phyloP scores from a whole-genome alignment of 2,113 vertebrate species.

The Fulica atra region DNA sequence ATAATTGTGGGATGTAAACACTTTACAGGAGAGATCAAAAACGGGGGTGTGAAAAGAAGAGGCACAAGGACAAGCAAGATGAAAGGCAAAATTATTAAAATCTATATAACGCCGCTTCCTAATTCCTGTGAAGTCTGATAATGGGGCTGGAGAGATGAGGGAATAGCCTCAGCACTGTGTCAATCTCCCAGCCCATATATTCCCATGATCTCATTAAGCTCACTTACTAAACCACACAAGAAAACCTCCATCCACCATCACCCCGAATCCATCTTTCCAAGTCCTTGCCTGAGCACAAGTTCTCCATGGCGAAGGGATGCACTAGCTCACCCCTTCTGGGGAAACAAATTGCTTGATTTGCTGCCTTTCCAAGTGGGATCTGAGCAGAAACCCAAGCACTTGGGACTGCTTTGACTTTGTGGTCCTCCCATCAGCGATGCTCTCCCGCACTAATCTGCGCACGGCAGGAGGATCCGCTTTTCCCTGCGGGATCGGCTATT shows the following conservation, averaged over 20 bases:
- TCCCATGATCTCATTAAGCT: background rate
- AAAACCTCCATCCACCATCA: background rate
- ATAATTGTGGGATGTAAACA: slow-evolving; percentile 39
- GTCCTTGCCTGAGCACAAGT: rapidly evolving
- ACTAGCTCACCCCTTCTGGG: background rate
- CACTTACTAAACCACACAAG: rapidly evolving
- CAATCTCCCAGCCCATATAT: background rate
- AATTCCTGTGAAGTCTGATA: background rate
- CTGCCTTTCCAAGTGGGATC: background rate
- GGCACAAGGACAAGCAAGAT: slow-evolving; percentile 12
- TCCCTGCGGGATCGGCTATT: slow-evolving; percentile 40
- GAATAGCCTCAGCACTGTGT: background rate
- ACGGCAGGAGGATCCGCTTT: slow-evolving; percentile 18
- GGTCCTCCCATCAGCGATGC: background rate
- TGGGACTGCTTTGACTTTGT: background rate
- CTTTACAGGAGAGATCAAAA: slow-evolving; percentile 37
- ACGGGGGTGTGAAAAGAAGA: background rate
- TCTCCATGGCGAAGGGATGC: rapidly evolving
- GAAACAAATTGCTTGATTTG: background rate
- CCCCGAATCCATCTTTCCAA: background rate
- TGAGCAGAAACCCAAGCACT: background rate
- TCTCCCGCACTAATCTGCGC: background rate
- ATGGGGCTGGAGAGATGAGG: background rate
- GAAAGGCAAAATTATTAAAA: slow-evolving; percentile 30
- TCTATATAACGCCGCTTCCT: background rate